Percentiles rank a stretch among this genome's conserved stretches.
Evolutionary conservation across 1,140 invertebrate genomes (phyloP).

Genomic region (Nymphalis io): DNA sequence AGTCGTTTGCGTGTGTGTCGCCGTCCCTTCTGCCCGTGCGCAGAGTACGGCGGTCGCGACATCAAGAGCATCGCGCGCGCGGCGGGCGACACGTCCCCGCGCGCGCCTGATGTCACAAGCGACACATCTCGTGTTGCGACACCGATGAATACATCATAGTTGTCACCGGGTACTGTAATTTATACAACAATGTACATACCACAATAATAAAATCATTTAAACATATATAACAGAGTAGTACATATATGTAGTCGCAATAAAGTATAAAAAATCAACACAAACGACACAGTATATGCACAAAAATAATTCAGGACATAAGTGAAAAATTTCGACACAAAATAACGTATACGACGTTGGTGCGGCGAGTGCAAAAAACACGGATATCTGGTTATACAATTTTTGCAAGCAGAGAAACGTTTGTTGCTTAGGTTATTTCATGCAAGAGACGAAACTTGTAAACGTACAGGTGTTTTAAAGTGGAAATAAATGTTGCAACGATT

Average conservation of each 20-base stretch:
- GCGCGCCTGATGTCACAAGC: slow-evolving; percentile 78
- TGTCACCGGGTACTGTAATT: slow-evolving; percentile 76
- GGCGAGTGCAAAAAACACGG: slow-evolving; percentile 24
- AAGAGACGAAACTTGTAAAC: slow-evolving; percentile 31
- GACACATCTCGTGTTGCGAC: slow-evolving; percentile 77
- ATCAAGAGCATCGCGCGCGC: slow-evolving; percentile 67
- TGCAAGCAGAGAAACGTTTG: slow-evolving; percentile 31
- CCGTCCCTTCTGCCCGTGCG: slow-evolving; percentile 46
- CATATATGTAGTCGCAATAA: not conserved
- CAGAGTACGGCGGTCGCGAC: slow-evolving; percentile 57
- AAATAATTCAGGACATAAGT: not conserved
- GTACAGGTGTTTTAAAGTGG: slow-evolving; percentile 25
- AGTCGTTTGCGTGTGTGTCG: slow-evolving; percentile 52
- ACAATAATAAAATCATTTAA: not conserved
- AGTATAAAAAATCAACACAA: not conserved
- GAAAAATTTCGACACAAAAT: slow-evolving; percentile 22
- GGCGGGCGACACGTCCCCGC: slow-evolving; percentile 60
- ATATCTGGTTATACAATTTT: slow-evolving; percentile 29
- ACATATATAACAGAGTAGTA: not conserved
- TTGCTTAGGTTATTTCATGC: slow-evolving; percentile 35
- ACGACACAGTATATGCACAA: slow-evolving; percentile 5
- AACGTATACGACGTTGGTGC: slow-evolving; percentile 11
- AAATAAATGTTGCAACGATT: slow-evolving; percentile 17
- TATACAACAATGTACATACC: slow-evolving; percentile 4
- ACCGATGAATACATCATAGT: slow-evolving; percentile 80